Base-by-base conservation (phyloP, 2,113 vertebrate species). In the Suricata suricatta region DNA sequence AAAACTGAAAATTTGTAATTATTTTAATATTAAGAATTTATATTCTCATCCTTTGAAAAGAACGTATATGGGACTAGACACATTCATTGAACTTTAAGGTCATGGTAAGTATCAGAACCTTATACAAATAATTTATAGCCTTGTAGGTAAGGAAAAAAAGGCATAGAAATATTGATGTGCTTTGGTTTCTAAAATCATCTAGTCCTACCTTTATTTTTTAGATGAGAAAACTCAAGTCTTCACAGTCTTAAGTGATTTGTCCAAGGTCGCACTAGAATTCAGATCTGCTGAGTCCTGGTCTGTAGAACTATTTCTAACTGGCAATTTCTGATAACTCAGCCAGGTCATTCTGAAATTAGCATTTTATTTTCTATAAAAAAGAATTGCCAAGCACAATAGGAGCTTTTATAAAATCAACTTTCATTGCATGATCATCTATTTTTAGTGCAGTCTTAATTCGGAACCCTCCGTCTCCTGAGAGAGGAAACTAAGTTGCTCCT, bases 11-110 rank as follows among this genome's bases (percentile, higher is more conserved):
- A 19, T 80, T 8, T 80, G 47, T 81, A 50, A 93, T 88, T 79
- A 90, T 93, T 85, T 95, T 77, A 52, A 63, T 83, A 79, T 66
- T 95, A 81, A 90, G 15, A 92, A 88, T 15, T 44, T 95, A 66
- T 31, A 80, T 44, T 83, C n/a, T 63, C 77, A 83, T 69, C 81
- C 50, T 87, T 77, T 90, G 50, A 80, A 96, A 94, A 90, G 60
- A 94, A 88, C 21, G 41, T 47, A 69, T 71, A 1, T 85, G 64
- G 14, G 17, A 93, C 57, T 41, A 95, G 19, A 85, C 5, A 84
- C 6, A 52, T 50, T 76, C 41, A 21, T 63, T 96, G 71, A 90
- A 81, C 23, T 50, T 94, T 76, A 86, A 57, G n/a, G 57, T 94
- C 74, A 63, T 35, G 10, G n/a, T 29, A 41, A 90, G n/a, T 81